Evolutionary conservation across 2,888 invertebrate genomes (phyloP), one percentile per base, ranked within the genome.

Genomic region (Elysia crispata): DNA sequence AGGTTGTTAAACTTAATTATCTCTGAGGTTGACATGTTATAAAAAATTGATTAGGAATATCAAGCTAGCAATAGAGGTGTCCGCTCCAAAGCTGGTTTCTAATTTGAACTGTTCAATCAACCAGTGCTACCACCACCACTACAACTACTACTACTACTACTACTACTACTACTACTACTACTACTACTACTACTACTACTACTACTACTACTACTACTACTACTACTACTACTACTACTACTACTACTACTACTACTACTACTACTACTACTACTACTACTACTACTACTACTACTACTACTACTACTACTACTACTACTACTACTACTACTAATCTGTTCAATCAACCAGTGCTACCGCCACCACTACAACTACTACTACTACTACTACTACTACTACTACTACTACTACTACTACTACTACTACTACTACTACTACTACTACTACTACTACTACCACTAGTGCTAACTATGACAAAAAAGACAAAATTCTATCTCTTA

Each of bases 161-260:
- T 60, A 60, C 60, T 60, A 60, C 60, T 60, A 60, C 60, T 60
- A 60, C 60, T 60, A 60, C 60, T 60, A 60, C 60, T 60, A 60
- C 60, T 60, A 60, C 60, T 60, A 60, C 60, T 60, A 60, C 60
- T 60, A 60, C 60, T 60, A 60, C 60, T 60, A 60, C 60, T 60
- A 60, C 60, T 60, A 60, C 60, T 60, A 60, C 60, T 60, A 11
- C 60, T 60, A 60, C 60, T 60, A 11, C 60, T 60, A 60, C 60
- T 60, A 60, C 60, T 60, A 60, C 60, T 60, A 60, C 60, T 60
- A 60, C 60, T 60, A 60, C 60, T 60, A 60, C 60, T 60, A 60
- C 60, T 60, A 60, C 60, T 60, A 60, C 60, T 60, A 60, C 60
- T 60, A 60, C 60, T 60, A 60, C 60, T 60, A 60, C 60, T 60